These are phyloP conservation scores for Myotis yumanensis DNA, from an alignment of 2,113 vertebrate genomes.

Conservation along the genomic window DNA sequence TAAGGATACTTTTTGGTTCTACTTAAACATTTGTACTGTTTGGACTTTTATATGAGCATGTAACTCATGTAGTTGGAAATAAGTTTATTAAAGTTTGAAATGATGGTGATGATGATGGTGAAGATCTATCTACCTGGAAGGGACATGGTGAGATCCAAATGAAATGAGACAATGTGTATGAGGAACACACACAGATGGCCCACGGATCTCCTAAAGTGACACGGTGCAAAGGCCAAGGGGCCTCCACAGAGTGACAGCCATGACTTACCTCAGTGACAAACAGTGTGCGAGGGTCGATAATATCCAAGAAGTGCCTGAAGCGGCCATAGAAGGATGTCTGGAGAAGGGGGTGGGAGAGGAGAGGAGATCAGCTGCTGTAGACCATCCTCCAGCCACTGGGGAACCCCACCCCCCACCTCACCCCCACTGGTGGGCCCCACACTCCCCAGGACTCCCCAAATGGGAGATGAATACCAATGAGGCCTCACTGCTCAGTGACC, in stretches of 20 bases:
- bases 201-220: neutral
- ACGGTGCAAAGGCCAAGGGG: neutral
- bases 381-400: neutral
- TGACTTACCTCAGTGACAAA: constrained; percentile 92
- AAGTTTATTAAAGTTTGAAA: neutral
- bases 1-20: neutral
- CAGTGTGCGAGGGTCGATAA: constrained; percentile 94
- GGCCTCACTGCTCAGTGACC: neutral
- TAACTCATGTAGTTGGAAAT: neutral
- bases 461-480: neutral
- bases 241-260: neutral
- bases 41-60: neutral
- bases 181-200: neutral
- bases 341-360: constrained; percentile 50
- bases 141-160: neutral
- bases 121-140: neutral
- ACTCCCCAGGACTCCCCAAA: neutral
- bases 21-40: neutral
- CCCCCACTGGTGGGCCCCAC: neutral
- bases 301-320: constrained; percentile 94
- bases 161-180: neutral
- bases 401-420: neutral
- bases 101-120: neutral
- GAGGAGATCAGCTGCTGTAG: neutral
- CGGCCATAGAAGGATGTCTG: constrained; percentile 91